Conservation (phyloP, 2,113 vertebrate species). For the Corythornis vintsioides region DNA sequence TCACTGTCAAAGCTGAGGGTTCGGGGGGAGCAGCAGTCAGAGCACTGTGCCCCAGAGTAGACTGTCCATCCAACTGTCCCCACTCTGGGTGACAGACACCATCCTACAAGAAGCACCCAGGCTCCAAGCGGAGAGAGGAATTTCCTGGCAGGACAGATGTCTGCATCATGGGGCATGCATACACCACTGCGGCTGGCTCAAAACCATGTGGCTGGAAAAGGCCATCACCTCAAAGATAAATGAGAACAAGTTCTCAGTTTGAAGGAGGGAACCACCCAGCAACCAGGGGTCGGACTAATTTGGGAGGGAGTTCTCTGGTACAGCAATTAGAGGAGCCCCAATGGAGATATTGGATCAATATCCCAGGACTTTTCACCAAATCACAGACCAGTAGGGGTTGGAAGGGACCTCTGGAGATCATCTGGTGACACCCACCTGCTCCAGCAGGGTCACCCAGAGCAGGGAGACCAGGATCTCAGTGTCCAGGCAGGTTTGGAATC, state of each 20-base stretch:
- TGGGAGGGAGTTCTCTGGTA: not conserved
- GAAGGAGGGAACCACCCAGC: not conserved
- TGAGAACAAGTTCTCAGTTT: not conserved
- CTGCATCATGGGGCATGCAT: accelerated
- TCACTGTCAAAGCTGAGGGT: not conserved
- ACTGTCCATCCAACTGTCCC: not conserved
- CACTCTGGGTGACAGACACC: accelerated
- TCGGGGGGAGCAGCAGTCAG: not conserved
- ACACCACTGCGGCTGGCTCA: not conserved
- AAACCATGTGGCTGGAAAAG: not conserved
- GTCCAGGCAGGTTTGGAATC: too few relatives aligned
- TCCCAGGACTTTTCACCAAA: not conserved
- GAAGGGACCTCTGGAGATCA: too few relatives aligned
- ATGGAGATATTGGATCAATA: not conserved
- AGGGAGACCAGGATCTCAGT: too few relatives aligned
- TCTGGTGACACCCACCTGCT: too few relatives aligned
- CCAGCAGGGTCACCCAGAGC: too few relatives aligned
- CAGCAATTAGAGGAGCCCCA: not conserved
- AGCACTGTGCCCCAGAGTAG: not conserved
- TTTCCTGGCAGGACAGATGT: not conserved
- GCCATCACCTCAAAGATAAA: not conserved
- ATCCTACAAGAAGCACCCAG: not conserved
- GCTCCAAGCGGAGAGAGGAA: not conserved
- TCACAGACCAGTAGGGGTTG: too few relatives aligned
- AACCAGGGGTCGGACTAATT: not conserved